Base-by-base conservation (phyloP, 2,888 invertebrate genomes). In the Masnerella sp. region DNA sequence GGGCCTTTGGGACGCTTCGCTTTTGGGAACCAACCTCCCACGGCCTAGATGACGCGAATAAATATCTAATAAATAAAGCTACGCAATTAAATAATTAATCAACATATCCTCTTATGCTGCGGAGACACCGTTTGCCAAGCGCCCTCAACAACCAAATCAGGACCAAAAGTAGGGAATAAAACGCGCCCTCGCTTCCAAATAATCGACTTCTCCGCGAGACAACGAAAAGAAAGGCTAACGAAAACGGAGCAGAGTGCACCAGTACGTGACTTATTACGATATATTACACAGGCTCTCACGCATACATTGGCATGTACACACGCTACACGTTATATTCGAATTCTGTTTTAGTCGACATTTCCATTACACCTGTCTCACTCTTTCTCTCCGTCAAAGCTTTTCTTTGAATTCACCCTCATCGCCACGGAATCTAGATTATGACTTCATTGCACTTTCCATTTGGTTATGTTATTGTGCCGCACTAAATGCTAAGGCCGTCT, bases 401-500 rank as follows among this genome's bases (percentile, higher is more conserved):
- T 34, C 11, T n/a, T 12, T 49, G 38, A 28, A 40, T 58, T 40
- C 28, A 38, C 32, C 43, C 52, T 42, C 32, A 42, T 58, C 32
- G 51, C 30, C 49, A 42, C 40, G 49, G 64, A 70, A 72, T 73
- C 67, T 77, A 67, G 67, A 54, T 64, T 75, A 76, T 75, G 76
- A 76, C 74, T 69, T 65, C 51, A 74, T 69, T 74, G 74, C 69
- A 74, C 74, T 54, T 74, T 69, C 40, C 68, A 45, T 68, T 74
- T 62, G 68, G 73, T 74, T 74, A 74, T 68, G 58, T 74, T 68
- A 68, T 64, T 68, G 59, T 74, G 73, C 73, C 52, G 58, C 40
- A 68, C 68, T 74, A 68, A 73, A 74, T 58, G 64, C 68, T 58
- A 74, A 74, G 68, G 73, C 67, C 59, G 52, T 65, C 51, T 49